Conservation (phyloP, 2,888 invertebrate genomes). For the Phaedon cochleariae region DNA sequence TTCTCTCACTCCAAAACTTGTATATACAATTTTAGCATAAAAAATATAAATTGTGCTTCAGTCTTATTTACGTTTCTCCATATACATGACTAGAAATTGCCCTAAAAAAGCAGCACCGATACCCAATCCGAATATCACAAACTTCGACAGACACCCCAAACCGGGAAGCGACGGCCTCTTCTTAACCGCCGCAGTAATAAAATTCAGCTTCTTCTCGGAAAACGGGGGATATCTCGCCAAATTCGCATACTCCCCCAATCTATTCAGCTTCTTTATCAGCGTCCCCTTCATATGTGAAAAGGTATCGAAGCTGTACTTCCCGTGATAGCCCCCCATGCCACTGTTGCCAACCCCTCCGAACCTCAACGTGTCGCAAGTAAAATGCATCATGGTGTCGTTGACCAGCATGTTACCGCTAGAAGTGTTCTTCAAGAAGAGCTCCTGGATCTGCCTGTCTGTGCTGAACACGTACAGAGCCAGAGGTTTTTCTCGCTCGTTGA, state of each 20-base stretch:
- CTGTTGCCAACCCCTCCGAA: conserved; percentile 97
- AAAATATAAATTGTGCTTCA: too few relatives aligned
- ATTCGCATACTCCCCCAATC: conserved; percentile 73
- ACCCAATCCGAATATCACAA: conserved; percentile 17
- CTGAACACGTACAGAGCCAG: conserved; percentile 89
- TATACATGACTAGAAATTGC: background rate
- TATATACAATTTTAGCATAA: too few relatives aligned
- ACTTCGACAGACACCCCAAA: background rate
- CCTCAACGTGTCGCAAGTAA: conserved; percentile 85
- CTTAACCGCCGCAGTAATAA: conserved; percentile 4
- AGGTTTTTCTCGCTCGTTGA: conserved; percentile 89
- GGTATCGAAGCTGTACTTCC: conserved; percentile 87
- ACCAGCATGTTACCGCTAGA: conserved; percentile 81
- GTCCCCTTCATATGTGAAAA: conserved; percentile 92
- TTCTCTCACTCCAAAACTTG: too few relatives aligned
- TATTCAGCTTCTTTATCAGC: conserved; percentile 74
- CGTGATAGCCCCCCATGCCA: conserved; percentile 95
- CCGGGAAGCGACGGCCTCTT: conserved; percentile 16
- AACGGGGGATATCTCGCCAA: conserved; percentile 85
- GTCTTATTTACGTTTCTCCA: too few relatives aligned
- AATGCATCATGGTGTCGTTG: conserved; percentile 89
- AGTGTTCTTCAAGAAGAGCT: conserved; percentile 75
- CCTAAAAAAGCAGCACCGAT: conserved; percentile 3
- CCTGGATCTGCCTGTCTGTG: conserved; percentile 65
- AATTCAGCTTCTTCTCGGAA: conserved; percentile 73